Base-by-base conservation (phyloP, 1,140 invertebrate species). In the Copidosoma floridanum region DNA sequence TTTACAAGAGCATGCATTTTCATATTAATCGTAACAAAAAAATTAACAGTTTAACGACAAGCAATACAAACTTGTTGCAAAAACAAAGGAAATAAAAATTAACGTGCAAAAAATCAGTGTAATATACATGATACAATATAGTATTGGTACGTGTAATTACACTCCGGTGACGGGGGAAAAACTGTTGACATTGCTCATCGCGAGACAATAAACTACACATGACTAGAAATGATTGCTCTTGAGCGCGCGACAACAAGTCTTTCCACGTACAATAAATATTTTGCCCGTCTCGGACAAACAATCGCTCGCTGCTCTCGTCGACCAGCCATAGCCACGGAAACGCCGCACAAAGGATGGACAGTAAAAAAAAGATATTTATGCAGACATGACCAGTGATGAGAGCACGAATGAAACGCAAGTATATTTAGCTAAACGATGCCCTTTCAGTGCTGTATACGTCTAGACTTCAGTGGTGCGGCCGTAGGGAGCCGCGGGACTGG, bases 391-490 rank as follows among this genome's bases (percentile, higher is more conserved):
- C 2, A 29, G 6, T 11, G 26, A 20, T 35, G 18, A 32, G 6
- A 32, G 29, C 29, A 32, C 29, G 29, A n/a, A n/a, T n/a, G n/a
- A 32, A 32, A 32, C 12, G 29, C 29, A 32, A 32, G 10, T 41
- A 53, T 16, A 24, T 58, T 41, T 11, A 37, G 20, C 23, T 50
- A 53, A n/a, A n/a, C n/a, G n/a, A n/a, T n/a, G n/a, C n/a, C n/a
- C 16, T 55, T 27, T 35, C 16, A 20, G 24, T n/a, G n/a, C n/a
- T n/a, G n/a, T n/a, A n/a, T 16, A 44, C 29, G 26, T 64, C 74
- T 75, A 82, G 53, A 82, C 80, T 68, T 81, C 79, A 16, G 79
- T 81, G 26, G 77, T 81, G 24, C 79, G 76, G 64, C 78, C 79
- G 65, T 74, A 78, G 2, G 75, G 75, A 0, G 52, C 38, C 2